phyloP scores from a whole-genome alignment of 64 coral and sea anemone genomes.

The Orbicella faveolata region DNA sequence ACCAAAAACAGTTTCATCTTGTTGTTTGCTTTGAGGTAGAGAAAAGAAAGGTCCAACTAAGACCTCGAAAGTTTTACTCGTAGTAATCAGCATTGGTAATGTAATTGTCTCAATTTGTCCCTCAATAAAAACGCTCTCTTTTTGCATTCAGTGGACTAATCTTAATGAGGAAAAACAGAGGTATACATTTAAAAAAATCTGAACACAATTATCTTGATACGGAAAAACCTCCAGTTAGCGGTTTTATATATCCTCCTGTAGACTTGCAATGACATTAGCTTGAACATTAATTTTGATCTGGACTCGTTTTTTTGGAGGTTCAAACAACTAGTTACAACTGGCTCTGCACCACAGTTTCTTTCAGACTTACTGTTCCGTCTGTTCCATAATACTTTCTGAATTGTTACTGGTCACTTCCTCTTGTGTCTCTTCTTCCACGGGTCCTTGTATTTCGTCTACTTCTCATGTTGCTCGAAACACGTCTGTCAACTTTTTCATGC shows the following conservation, averaged over 20 bases:
- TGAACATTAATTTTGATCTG: not conserved
- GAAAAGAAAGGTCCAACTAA: constrained; percentile 35
- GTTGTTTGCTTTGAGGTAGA: constrained; percentile 56
- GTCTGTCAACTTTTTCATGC: constrained; percentile 23
- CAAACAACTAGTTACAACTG: not conserved
- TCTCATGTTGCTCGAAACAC: constrained; percentile 24
- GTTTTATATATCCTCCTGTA: not conserved
- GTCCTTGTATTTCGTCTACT: constrained; percentile 5
- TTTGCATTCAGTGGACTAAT: constrained; percentile 19
- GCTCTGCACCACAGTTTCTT: not conserved
- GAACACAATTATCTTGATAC: not conserved
- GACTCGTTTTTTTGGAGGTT: constrained; percentile 19
- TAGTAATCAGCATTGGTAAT: not conserved
- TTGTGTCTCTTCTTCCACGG: not conserved
- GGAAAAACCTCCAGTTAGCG: constrained; percentile 10
- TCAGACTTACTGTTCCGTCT: constrained; percentile 30
- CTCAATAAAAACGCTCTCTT: constrained; percentile 6
- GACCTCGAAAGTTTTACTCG: constrained; percentile 11
- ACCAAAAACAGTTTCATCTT: constrained; percentile 27
- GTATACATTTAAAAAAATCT: not conserved
- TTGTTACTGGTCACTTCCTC: constrained; percentile 26
- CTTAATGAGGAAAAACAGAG: constrained; percentile 2
- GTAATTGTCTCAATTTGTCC: not conserved
- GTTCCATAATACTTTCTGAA: constrained; percentile 32
- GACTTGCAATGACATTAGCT: not conserved